phyloP scores from a whole-genome alignment of 2,113 vertebrate species.

The Myotis brandtii region DNA sequence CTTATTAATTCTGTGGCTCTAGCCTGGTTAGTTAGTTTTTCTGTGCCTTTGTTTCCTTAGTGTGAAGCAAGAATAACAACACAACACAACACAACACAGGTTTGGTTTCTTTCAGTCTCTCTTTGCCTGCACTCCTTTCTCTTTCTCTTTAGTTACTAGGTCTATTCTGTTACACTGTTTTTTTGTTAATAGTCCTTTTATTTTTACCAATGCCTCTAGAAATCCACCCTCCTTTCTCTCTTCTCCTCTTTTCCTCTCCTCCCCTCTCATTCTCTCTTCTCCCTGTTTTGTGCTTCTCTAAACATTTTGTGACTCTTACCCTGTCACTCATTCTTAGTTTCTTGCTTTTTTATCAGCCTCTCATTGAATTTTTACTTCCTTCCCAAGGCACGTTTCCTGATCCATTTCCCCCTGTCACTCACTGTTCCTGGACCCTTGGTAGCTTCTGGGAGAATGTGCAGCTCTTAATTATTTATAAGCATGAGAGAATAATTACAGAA shows the following conservation, averaged over 20 bases:
- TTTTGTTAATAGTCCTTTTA: neutral
- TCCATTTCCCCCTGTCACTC: neutral
- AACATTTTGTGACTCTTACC: neutral
- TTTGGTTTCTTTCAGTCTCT: neutral
- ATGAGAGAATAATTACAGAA: constrained; percentile 85
- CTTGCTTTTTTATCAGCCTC: neutral
- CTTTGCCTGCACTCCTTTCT: neutral
- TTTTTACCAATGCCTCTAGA: neutral
- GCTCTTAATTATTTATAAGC: constrained; percentile 85
- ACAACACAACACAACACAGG: fast-evolving
- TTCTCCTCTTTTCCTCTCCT: neutral
- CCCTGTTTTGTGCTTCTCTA: neutral
- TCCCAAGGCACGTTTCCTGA: neutral
- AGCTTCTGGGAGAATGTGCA: constrained; percentile 75
- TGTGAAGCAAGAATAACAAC: neutral
- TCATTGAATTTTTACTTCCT: constrained; percentile 5
- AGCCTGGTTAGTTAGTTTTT: neutral
- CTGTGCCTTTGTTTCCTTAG: constrained; percentile 29
- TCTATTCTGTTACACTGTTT: neutral
- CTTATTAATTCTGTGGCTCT: neutral
- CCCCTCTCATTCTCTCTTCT: neutral
- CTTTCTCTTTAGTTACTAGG: neutral
- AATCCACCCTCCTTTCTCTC: neutral
- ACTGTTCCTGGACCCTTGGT: constrained; percentile 43
- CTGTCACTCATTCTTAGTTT: neutral